Evolutionary conservation across 1,140 invertebrate genomes (phyloP).

Genomic region (Drosophila subpulchrella): DNA sequence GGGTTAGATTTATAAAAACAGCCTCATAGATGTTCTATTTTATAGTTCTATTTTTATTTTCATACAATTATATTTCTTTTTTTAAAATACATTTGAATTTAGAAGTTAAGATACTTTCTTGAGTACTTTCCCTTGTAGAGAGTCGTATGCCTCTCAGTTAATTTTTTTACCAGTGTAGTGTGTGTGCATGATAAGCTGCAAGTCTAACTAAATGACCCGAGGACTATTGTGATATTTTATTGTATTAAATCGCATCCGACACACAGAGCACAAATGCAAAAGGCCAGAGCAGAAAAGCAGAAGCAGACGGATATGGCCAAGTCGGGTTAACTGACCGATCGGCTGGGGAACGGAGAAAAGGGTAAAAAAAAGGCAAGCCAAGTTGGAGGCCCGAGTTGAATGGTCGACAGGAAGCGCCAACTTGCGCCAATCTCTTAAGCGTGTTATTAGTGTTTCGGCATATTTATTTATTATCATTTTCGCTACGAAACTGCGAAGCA

Average conservation of each 20-base stretch:
- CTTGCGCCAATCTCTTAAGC: constrained; percentile 77
- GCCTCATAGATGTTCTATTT: no score
- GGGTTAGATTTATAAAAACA: no score
- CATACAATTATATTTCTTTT: no score
- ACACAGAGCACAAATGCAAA: constrained; percentile 39
- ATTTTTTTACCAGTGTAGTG: neutral
- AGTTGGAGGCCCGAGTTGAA: constrained; percentile 10
- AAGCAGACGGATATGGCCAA: constrained; percentile 43
- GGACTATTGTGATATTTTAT: constrained; percentile 84
- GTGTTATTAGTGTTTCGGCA: constrained; percentile 82
- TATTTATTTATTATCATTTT: constrained; percentile 82
- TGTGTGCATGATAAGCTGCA: constrained; percentile 77
- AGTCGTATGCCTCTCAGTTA: no score
- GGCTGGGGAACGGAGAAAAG: constrained; percentile 2
- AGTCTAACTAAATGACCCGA: constrained; percentile 83
- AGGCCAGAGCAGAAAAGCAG: constrained; percentile 16
- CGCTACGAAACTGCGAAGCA: constrained; percentile 19
- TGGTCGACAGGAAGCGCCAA: constrained; percentile 69
- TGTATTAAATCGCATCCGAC: constrained; percentile 83
- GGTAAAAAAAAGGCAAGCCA: neutral
- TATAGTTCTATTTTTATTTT: no score
- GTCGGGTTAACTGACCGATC: constrained; percentile 34
- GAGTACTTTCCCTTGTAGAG: neutral
- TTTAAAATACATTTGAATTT: no score
- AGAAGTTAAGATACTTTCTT: no score